Conservation (phyloP, 2,888 invertebrate genomes). For the Spodoptera picta region DNA sequence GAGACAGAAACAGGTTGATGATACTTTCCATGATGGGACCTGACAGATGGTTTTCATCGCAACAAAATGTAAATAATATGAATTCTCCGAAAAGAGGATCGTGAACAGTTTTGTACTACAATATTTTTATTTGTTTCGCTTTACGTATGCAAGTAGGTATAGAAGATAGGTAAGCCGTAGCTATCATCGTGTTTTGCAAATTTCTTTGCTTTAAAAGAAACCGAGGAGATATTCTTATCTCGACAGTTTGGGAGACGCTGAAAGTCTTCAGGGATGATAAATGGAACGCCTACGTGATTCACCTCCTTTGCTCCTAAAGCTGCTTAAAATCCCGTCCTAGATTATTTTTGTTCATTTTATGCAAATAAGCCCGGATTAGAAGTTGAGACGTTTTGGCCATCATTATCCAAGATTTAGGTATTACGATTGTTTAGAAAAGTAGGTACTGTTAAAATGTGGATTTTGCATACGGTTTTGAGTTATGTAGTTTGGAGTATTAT, state of each 20-base stretch:
- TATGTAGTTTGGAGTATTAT: no score
- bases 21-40: no score
- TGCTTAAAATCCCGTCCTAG: conserved; percentile 36
- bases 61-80: no score
- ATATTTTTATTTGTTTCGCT: no score
- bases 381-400: background rate
- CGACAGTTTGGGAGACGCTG: conserved; percentile 64
- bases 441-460: no score
- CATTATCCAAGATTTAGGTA: no score
- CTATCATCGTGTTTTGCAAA: conserved; percentile 41
- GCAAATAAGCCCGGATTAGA: conserved; percentile 7
- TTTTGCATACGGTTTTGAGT: background rate
- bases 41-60: no score
- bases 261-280: conserved; percentile 69
- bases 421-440: no score
- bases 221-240: conserved; percentile 61
- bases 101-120: no score
- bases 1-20: no score
- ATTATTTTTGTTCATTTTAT: conserved; percentile 30
- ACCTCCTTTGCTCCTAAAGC: conserved; percentile 57
- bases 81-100: no score
- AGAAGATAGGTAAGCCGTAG: conserved; percentile 13
- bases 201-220: conserved; percentile 51
- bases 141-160: conserved; percentile 2
- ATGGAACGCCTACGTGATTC: conserved; percentile 72